Evolutionary conservation across 1,140 invertebrate species (phyloP).

Genomic region (Sesamia nonagrioides): DNA sequence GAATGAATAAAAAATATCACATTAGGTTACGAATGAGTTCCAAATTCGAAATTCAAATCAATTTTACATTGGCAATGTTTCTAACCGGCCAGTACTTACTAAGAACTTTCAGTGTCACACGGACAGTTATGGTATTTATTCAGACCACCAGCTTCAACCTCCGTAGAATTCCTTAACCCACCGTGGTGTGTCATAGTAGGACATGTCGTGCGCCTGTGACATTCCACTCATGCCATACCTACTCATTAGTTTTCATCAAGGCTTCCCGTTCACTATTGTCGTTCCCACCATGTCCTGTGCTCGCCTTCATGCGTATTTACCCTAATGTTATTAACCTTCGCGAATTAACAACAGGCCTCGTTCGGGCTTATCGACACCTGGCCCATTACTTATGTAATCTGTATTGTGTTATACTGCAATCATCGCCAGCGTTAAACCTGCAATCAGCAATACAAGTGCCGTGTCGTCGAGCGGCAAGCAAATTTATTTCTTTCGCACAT

Average conservation of each 20-base stretch:
- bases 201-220: conserved; percentile 63
- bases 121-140: neutral
- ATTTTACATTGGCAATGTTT: no score
- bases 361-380: neutral
- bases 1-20: no score
- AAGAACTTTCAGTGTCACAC: no score
- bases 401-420: conserved; percentile 40
- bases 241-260: conserved; percentile 59
- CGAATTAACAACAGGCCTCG: neutral
- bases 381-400: conserved; percentile 21
- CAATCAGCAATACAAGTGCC: conserved; percentile 35
- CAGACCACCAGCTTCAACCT: neutral
- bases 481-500: conserved; percentile 47
- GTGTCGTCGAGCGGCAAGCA: conserved; percentile 14
- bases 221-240: conserved; percentile 63
- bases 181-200: conserved; percentile 46
- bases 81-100: no score
- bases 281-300: conserved; percentile 46
- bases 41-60: no score
- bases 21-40: no score
- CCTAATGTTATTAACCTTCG: conserved; percentile 60
- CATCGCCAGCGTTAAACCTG: conserved; percentile 33
- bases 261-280: conserved; percentile 60
- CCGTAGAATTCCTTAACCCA: conserved; percentile 29
- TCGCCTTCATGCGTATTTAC: conserved; percentile 60